Evolutionary conservation across 2,113 vertebrate species (phyloP).

Genomic region (Ariopsis seemanni): DNA sequence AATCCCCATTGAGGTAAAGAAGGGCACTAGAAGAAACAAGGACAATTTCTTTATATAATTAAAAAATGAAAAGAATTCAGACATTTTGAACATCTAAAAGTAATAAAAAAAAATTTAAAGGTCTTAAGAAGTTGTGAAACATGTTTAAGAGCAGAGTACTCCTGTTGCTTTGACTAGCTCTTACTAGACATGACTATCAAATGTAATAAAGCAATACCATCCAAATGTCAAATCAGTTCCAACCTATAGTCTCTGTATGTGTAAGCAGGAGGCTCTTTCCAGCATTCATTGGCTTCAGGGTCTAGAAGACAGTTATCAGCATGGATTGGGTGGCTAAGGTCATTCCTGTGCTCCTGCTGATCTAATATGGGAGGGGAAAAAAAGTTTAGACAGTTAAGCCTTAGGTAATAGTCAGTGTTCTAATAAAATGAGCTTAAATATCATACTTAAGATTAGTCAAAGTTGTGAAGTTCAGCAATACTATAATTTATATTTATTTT

Average conservation of each 20-base stretch:
- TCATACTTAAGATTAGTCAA: not conserved
- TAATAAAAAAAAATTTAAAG: not conserved
- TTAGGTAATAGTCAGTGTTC: not conserved
- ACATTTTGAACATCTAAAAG: not conserved
- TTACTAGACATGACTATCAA: not conserved
- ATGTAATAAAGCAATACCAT: not conserved
- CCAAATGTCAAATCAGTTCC: conserved; percentile 16
- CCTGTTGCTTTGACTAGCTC: not conserved
- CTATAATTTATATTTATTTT: not conserved
- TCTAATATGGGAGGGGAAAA: conserved; percentile 66
- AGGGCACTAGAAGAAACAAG: conserved; percentile 77
- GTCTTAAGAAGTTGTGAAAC: not conserved
- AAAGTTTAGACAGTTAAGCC: not conserved
- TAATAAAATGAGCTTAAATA: not conserved
- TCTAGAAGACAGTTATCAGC: conserved; percentile 97
- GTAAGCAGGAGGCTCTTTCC: conserved; percentile 95
- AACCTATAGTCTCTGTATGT: conserved; percentile 96
- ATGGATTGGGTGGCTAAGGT: conserved; percentile 96
- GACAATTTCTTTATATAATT: not conserved
- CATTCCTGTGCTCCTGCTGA: conserved; percentile 91
- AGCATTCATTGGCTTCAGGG: conserved; percentile 91
- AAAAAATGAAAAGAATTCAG: not conserved
- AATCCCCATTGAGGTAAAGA: conserved; percentile 93
- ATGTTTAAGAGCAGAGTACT: not conserved
- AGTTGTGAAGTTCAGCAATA: not conserved